Evolutionary conservation across 2,113 vertebrate genomes (phyloP).

Genomic region (Murina feae): DNA sequence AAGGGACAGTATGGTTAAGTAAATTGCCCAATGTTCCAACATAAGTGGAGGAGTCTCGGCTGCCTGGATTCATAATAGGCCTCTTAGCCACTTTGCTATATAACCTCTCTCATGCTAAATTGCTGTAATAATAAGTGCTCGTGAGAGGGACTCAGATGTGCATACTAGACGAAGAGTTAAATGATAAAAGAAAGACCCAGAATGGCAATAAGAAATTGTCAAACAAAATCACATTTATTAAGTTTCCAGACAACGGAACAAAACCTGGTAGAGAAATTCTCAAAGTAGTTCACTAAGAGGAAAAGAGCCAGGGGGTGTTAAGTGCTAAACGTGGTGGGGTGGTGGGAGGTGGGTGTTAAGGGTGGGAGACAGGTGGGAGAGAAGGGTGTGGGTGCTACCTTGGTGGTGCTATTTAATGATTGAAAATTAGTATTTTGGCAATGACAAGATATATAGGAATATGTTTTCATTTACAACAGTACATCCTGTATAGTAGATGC

Average conservation of each 20-base stretch:
- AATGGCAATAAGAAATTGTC: not conserved
- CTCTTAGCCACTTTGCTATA: not conserved
- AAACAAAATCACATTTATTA: not conserved
- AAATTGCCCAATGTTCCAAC: not conserved
- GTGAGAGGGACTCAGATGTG: not conserved
- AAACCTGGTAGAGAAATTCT: not conserved
- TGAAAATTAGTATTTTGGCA: not conserved
- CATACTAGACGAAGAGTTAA: not conserved
- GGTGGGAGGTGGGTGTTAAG: rapidly evolving
- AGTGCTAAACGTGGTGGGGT: not conserved
- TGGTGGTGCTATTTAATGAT: not conserved
- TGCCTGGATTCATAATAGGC: no score
- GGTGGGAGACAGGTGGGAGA: not conserved
- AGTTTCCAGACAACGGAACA: not conserved
- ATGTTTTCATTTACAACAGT: not conserved
- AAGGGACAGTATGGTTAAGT: not conserved
- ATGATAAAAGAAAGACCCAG: not conserved
- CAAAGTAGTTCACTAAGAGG: not conserved
- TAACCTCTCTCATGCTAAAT: not conserved
- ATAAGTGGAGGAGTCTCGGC: not conserved
- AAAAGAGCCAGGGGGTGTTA: not conserved
- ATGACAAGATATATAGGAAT: not conserved
- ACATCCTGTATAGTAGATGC: not conserved
- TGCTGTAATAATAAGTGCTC: not conserved
- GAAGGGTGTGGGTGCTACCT: not conserved